Evolutionary conservation across 2,888 invertebrate genomes (phyloP).

Genomic region (Orthosia cruda): DNA sequence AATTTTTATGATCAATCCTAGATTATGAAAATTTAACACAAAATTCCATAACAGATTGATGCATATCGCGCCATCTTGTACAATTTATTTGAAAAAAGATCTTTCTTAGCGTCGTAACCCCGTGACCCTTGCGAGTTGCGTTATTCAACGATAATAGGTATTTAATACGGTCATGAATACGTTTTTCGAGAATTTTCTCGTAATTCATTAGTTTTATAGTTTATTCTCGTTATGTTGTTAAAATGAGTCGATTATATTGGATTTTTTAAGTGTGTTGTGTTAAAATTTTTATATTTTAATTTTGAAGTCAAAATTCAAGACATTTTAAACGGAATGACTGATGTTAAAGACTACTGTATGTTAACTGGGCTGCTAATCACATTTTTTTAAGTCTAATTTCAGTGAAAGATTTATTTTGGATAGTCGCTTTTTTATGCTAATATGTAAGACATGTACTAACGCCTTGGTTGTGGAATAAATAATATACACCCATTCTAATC

Average conservation of each 20-base stretch:
- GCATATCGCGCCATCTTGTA: too few species aligned
- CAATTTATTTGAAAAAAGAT: too few species aligned
- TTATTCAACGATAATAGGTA: conserved; percentile 1
- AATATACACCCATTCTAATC: not conserved
- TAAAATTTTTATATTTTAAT: too few species aligned
- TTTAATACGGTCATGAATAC: not conserved
- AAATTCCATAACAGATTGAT: too few species aligned
- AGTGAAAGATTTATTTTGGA: not conserved
- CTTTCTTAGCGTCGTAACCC: too few species aligned
- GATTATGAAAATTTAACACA: too few species aligned
- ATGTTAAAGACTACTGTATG: conserved; percentile 11
- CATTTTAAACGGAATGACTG: not conserved
- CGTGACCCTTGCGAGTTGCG: not conserved
- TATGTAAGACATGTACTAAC: conserved; percentile 3
- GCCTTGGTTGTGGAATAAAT: conserved; percentile 41
- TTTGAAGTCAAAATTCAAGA: too few species aligned
- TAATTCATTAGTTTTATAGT: not conserved
- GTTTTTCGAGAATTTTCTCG: not conserved
- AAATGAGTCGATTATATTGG: not conserved
- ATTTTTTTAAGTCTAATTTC: not conserved
- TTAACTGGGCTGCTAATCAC: conserved; percentile 28
- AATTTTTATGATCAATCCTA: too few species aligned
- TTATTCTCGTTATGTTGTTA: not conserved
- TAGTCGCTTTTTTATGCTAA: conserved; percentile 1
- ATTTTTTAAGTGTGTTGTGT: conserved; percentile 3